Base-by-base conservation (phyloP, 2,888 invertebrate species). In the Tubulanus polymorphus region DNA sequence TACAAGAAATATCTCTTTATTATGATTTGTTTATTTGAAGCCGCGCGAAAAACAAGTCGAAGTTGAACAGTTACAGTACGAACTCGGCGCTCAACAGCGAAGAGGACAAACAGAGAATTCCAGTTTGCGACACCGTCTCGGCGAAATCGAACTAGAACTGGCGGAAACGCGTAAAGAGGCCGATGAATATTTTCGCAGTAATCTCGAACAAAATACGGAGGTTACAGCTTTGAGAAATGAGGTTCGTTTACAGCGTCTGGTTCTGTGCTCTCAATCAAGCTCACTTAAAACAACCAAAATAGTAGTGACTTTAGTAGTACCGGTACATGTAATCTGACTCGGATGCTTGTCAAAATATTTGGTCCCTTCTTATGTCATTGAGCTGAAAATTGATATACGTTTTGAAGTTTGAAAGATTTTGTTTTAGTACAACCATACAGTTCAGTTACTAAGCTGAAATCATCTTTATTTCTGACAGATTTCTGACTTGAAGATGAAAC, bases 151-250 rank as follows among this genome's bases (percentile, higher is more conserved):
- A 48, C 60, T 72, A 18, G 72, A 74, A 62, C 59, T 77, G 41
- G 53, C 65, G 6, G 75, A 76, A 60, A 69, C 75, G 0, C 59
- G 76, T 45, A 71, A 72, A 49, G 76, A 77, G 54, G 76, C 75
- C 12, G 77, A 77, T 57, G 76, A 78, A 62, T 78, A 75, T 61
- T 71, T 75, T 62, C 68, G 70, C 32, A 70, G 69, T 23, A 72
- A 65, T 59, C 63, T 76, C n/a, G 74, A 76, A 59, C 63, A 67
- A 51, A 76, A 74, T 55, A 65, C 70, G 60, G 74, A 76, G 57
- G 69, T 72, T n/a, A 71, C 72, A 10, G 64, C 70, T 15, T 59
- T 77, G 1, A 62, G 66, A 49, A 70, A 75, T 54, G 69, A 77
- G 70, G 75, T 76, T 41, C 48, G 46, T 48, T 10, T 10, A 27